These are phyloP conservation scores for Lepidurus couesii DNA, from an alignment of 1,140 invertebrate species.

Conservation along the genomic window DNA sequence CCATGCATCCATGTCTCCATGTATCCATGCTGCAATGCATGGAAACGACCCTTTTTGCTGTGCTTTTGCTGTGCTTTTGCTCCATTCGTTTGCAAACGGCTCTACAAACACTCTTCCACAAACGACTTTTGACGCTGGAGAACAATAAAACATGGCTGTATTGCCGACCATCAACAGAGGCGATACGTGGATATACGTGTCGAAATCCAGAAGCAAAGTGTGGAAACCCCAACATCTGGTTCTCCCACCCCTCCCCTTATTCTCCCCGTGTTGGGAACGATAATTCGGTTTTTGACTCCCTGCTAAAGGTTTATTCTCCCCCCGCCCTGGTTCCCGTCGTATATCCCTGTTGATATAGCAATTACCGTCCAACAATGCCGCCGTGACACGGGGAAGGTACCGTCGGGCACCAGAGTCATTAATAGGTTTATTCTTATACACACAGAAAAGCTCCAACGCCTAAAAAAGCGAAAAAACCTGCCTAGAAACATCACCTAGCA, in stretches of 20 bases:
- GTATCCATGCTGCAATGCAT: neutral
- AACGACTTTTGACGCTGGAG: neutral
- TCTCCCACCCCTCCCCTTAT: neutral
- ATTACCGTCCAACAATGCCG: slow-evolving; percentile 10
- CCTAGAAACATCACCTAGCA: no score
- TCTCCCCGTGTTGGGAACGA: neutral
- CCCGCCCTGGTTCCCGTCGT: neutral
- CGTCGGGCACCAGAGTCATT: slow-evolving; percentile 5
- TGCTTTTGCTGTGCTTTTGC: no score
- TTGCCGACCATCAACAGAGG: neutral
- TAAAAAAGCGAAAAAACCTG: neutral
- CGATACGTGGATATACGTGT: neutral
- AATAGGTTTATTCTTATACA: neutral
- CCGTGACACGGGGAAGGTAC: slow-evolving; percentile 9
- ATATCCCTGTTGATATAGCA: slow-evolving; percentile 15
- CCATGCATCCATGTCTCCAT: neutral
- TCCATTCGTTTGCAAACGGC: no score
- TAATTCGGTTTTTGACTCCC: neutral
- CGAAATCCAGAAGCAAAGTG: neutral
- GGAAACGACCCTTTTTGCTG: neutral
- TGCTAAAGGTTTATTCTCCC: neutral
- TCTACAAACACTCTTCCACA: no score
- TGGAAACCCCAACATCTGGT: slow-evolving; percentile 9
- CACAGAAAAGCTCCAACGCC: neutral
- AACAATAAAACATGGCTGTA: slow-evolving; percentile 4